phyloP scores from a whole-genome alignment of 2,113 vertebrate species.

The Sinocyclocheilus anshuiensis region DNA sequence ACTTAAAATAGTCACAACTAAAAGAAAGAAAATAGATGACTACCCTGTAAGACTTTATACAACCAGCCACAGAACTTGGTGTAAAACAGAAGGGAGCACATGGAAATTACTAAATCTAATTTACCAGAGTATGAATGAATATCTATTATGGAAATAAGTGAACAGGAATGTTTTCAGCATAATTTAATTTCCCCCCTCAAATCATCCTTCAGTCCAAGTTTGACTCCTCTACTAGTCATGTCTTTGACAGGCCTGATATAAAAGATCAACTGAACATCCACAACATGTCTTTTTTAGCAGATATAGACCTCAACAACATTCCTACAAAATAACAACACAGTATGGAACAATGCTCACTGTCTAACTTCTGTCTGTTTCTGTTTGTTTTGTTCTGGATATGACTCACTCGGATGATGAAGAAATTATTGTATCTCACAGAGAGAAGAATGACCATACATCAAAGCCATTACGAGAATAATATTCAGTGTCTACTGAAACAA shows the following conservation, averaged over 20 bases:
- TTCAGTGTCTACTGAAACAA: neutral
- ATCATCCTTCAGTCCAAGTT: constrained; percentile 1
- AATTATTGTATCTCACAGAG: no score
- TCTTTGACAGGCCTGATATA: neutral
- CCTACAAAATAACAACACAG: neutral
- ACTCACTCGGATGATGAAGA: neutral
- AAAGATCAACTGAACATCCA: neutral
- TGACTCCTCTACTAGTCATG: neutral
- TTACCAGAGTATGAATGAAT: neutral
- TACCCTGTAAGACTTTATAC: neutral
- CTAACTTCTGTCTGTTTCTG: neutral
- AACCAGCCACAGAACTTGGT: neutral
- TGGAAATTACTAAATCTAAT: neutral
- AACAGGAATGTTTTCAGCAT: neutral
- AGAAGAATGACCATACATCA: neutral
- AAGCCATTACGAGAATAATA: neutral
- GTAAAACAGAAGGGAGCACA: neutral
- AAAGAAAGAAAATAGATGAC: neutral
- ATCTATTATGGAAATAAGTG: neutral
- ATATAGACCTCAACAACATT: neutral
- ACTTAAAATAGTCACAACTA: neutral
- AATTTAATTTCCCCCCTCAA: neutral
- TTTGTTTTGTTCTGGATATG: constrained; percentile 3
- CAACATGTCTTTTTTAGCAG: neutral
- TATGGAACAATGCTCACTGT: neutral